A percentile compares a stretch with the other conserved stretches of the same genome.
phyloP scores from a whole-genome alignment of 2,113 vertebrate species.

The Callionymus lyra region DNA sequence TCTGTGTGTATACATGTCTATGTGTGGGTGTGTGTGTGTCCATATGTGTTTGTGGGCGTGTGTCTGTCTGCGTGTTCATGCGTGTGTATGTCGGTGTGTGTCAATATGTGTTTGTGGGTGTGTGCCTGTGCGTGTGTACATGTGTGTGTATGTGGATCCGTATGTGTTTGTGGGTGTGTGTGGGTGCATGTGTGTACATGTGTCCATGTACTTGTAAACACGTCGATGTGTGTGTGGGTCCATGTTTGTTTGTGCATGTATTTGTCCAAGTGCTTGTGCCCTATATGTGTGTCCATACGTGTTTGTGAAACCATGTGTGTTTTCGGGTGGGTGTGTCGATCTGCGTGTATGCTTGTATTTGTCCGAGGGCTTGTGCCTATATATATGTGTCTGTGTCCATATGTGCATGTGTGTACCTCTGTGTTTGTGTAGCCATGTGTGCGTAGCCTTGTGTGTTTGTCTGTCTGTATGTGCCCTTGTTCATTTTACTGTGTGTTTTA shows the following conservation, averaged over 20 bases:
- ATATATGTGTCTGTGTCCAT: slow-evolving; percentile 6
- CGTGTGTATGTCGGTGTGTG: slow-evolving; percentile 11
- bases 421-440: too few relatives aligned
- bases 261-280: too few relatives aligned
- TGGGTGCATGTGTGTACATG: slow-evolving; percentile 10
- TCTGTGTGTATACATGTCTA: too few relatives aligned
- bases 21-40: slow-evolving; percentile 30
- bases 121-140: slow-evolving; percentile 8
- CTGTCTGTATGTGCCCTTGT: slow-evolving; percentile 6
- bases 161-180: slow-evolving; percentile 22
- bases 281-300: slow-evolving; percentile 14
- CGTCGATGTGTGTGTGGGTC: slow-evolving; percentile 33
- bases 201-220: too few relatives aligned
- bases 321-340: slow-evolving; percentile 9
- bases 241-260: slow-evolving; percentile 6
- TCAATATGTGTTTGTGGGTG: slow-evolving; percentile 12
- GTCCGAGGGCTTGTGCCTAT: slow-evolving; percentile 23
- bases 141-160: slow-evolving; percentile 20
- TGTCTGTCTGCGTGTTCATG: too few relatives aligned
- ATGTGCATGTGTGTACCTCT: slow-evolving; percentile 19
- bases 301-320: slow-evolving; percentile 19
- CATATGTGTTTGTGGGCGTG: slow-evolving; percentile 6
- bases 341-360: slow-evolving; percentile 12
- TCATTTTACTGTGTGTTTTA: too few relatives aligned
- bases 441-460: slow-evolving; percentile 14